These are phyloP conservation scores for Theretra japonica DNA, from an alignment of 2,888 invertebrate species.

Conservation along the genomic window DNA sequence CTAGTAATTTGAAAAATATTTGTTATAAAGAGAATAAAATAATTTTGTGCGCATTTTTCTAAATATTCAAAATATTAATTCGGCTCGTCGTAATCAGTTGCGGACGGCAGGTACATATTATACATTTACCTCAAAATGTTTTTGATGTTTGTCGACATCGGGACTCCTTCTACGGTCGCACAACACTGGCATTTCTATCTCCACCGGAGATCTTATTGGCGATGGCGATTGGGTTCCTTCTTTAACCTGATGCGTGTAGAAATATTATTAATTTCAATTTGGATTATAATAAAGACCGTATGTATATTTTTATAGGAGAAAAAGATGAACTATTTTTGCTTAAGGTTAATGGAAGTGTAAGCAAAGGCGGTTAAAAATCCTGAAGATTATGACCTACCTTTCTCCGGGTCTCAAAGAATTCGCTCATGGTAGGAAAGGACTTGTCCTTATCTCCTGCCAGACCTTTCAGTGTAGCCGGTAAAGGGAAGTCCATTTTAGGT, in stretches of 20 bases:
- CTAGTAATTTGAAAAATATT: too few species aligned
- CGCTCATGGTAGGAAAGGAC: slow-evolving; percentile 79
- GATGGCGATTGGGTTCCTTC: slow-evolving; percentile 48
- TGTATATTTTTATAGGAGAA: too few species aligned
- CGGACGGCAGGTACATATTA: neutral
- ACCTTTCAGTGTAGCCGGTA: slow-evolving; percentile 68
- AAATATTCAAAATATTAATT: too few species aligned
- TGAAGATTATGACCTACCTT: too few species aligned
- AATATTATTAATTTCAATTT: too few species aligned
- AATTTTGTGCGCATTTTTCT: too few species aligned
- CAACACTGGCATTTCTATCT: slow-evolving; percentile 43
- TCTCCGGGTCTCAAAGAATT: slow-evolving; percentile 74
- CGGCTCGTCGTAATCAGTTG: too few species aligned
- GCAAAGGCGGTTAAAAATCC: too few species aligned
- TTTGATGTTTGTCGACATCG: slow-evolving; percentile 49
- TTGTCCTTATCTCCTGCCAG: slow-evolving; percentile 65
- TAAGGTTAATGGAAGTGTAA: too few species aligned
- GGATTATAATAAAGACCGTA: too few species aligned
- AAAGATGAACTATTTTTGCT: too few species aligned
- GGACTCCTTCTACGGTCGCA: slow-evolving; percentile 48
- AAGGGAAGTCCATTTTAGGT: slow-evolving; percentile 73
- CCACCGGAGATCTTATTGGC: slow-evolving; percentile 50
- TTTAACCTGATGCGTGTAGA: slow-evolving; percentile 44
- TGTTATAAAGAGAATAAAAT: too few species aligned
- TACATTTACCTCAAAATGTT: slow-evolving; percentile 32